Evolutionary conservation across 2,888 invertebrate species (phyloP), one percentile per base, ranked within the genome.

Genomic region (Eulithis testata): DNA sequence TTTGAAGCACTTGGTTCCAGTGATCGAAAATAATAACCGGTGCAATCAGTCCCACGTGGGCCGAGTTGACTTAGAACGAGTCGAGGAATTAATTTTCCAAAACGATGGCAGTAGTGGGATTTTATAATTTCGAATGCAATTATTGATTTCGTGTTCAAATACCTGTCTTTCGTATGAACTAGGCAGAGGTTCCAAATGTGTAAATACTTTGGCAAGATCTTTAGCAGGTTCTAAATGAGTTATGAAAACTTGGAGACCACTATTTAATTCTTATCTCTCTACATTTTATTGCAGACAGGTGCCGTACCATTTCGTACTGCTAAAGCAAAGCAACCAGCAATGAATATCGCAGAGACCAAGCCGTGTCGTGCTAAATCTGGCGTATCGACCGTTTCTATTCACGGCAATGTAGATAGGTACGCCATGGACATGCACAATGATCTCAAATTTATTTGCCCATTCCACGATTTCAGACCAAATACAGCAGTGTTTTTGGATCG

Each of bases 311-410:
- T 40, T 49, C 50, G 21, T 59, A 53, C 27, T 60, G 68, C 65
- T 58, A 65, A 58, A 61, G 57, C 53, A 61, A 57, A 40, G 40
- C 40, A 40, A 40, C 40, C 60, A 62, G 68, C 66, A 63, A 65
- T 71, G 68, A 71, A 71, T 71, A 58, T 65, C 65, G 53, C 63
- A 70, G 58, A 55, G 60, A 57, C 55, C 63, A 3, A 49, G 63
- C 52, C 51, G 53, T 54, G 60, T 63, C 63, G 68, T 53, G 59
- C 68, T 63, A 58, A 66, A 68, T 71, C 68, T 66, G 60, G 66
- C 63, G 55, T 68, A 70, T 70, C 71, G 71, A 71, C 63, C 70
- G 68, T 49, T 58, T 56, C 57, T 65, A 52, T 65, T 60, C 56
- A 36, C 47, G 63, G 58, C 65, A 43, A 36, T 53, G 66, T 63